Percentiles rank a stretch among this genome's conserved stretches.
These are phyloP conservation scores for Hippoglossus hippoglossus DNA, from an alignment of 2,797 vertebrate species.

Conservation along the genomic window DNA sequence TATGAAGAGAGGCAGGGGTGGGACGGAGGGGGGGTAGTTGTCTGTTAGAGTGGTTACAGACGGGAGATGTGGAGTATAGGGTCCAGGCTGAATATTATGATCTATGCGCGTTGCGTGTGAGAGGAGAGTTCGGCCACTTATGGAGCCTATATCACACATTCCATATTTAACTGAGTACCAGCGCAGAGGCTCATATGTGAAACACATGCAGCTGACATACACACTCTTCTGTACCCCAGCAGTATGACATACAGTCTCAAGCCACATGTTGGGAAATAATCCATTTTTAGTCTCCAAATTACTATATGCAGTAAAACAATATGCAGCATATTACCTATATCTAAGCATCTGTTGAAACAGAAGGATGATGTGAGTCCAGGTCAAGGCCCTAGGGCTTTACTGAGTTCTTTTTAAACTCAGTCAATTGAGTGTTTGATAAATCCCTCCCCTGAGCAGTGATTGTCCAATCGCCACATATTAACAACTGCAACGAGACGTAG, in stretches of 20 bases:
- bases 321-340: no score
- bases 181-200: conserved; percentile 34
- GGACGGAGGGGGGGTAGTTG: neutral
- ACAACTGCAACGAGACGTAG: no score
- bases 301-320: no score
- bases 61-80: conserved; percentile 10
- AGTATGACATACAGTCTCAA: neutral
- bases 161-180: conserved; percentile 16
- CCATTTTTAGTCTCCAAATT: neutral
- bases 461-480: no score
- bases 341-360: no score
- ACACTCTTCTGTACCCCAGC: neutral
- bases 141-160: conserved; percentile 35
- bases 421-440: no score
- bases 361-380: no score
- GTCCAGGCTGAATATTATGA: neutral
- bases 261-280: conserved; percentile 4
- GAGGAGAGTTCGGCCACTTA: neutral
- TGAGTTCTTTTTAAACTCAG: no score
- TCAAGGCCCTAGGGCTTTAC: no score
- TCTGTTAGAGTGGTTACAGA: neutral
- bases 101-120: conserved; percentile 18
- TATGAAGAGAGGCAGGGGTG: neutral
- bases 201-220: conserved; percentile 44
- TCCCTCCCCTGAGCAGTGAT: no score